These are phyloP conservation scores for Menidia beryllina DNA, from an alignment of 2,113 vertebrate genomes.

Conservation along the genomic window DNA sequence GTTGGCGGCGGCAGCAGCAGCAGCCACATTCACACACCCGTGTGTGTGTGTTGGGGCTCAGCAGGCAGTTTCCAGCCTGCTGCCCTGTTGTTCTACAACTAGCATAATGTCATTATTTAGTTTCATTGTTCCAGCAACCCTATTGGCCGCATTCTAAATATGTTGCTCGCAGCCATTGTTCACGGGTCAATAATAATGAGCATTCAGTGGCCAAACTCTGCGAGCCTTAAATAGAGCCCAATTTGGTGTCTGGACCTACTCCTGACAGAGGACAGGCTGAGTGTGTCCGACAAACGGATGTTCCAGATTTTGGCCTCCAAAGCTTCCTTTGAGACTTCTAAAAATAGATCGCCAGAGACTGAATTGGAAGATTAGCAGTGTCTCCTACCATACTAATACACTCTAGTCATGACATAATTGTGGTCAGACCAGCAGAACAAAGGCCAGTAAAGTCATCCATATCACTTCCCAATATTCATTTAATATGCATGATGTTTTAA, in stretches of 20 bases:
- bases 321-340: conserved; percentile 50
- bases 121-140: not conserved
- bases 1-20: too few species aligned
- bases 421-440: too few species aligned
- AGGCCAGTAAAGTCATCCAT: too few species aligned
- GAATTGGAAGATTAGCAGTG: conserved; percentile 17
- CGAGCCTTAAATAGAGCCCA: not conserved
- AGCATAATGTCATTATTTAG: conserved; percentile 16
- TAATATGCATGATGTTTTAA: too few species aligned
- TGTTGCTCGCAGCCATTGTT: conserved; percentile 23
- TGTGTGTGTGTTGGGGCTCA: too few species aligned
- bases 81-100: not conserved
- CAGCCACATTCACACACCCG: not conserved
- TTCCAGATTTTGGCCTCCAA: conserved; percentile 20
- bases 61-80: conserved; percentile 3
- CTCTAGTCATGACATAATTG: too few species aligned
- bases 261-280: not conserved
- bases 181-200: not conserved
- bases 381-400: not conserved
- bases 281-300: conserved; percentile 30
- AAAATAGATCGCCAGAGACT: conserved; percentile 34
- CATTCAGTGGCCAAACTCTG: not conserved
- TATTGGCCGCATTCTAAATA: conserved; percentile 12
- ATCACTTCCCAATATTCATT: too few species aligned
- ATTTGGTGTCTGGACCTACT: not conserved